Evolutionary conservation across 2,888 invertebrate genomes (phyloP).

Genomic region (Melanostoma scalare): DNA sequence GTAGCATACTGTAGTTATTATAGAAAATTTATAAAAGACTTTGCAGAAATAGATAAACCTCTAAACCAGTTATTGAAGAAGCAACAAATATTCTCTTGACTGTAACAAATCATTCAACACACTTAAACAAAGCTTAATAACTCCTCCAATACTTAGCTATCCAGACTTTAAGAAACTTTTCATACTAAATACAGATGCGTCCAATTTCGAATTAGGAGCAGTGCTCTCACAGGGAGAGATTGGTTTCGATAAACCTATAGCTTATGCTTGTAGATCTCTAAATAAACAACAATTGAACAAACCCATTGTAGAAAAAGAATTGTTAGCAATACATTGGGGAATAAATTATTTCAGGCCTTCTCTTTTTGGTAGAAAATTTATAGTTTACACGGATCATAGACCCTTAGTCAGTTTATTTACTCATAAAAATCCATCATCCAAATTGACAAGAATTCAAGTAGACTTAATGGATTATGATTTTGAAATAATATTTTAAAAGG

Average conservation of each 20-base stretch:
- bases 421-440: neutral
- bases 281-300: conserved; percentile 1
- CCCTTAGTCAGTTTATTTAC: neutral
- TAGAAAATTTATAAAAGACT: too few relatives aligned
- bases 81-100: conserved; percentile 2
- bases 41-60: too few relatives aligned
- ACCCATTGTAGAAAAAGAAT: conserved; percentile 11
- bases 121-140: neutral
- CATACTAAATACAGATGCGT: neutral
- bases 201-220: too few relatives aligned
- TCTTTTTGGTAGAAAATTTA: neutral
- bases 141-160: neutral
- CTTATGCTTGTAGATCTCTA: neutral
- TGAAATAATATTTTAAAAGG: conserved; percentile 32
- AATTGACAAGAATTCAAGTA: conserved; percentile 75
- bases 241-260: too few relatives aligned
- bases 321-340: conserved; percentile 3
- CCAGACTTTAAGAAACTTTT: conserved; percentile 3
- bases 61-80: too few relatives aligned
- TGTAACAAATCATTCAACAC: neutral
- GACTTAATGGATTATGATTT: conserved; percentile 76
- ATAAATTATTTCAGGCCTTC: conserved; percentile 4
- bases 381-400: neutral
- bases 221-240: neutral
- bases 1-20: too few relatives aligned